Base-by-base conservation (phyloP, 1,140 invertebrate species). In the Nomia melanderi region DNA sequence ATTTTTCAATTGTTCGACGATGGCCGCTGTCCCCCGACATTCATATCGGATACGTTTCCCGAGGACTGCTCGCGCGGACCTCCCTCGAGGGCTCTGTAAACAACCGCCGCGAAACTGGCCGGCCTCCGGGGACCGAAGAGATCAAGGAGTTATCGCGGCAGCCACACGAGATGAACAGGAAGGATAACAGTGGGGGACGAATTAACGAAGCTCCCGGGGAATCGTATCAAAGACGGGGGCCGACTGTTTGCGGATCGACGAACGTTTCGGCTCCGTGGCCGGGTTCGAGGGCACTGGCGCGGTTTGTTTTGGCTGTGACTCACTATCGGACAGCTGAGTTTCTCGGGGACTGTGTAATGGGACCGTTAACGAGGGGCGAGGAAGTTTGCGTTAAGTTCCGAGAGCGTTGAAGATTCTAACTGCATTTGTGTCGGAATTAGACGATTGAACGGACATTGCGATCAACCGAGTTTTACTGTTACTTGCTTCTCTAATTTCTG, bases 61-160 rank as follows among this genome's bases (percentile, higher is more conserved):
- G 59, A 79, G 62, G 69, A 54, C 64, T 33, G 60, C 60, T 59
- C 64, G 81, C 57, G 64, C 60, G 66, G 65, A 31, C 29, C 56
- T 27, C 47, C 70, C 70, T 78, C 66, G 72, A 87, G 83, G 84
- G 78, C 85, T 88, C 75, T 76, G 84, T 89, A 88, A 89, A 87
- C 84, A 88, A 70, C 57, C 33, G 64, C 75, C 75, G 76, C 78
- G 71, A 77, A 82, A 86, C 71, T 81, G 82, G 78, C 77, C 79
- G 33, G 33, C 57, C 64, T 67, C 63, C 39, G 60, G 71, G 65
- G 33, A 23, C 39, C 47, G 53, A 27, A 50, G 71, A 80, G 57
- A 81, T 82, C 79, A 63, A 77, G 81, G 81, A 87, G 81, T 88
- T 85, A 87, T 88, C 83, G 76, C 72, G 70, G 69, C 71, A 20